Conservation (phyloP, 1,140 invertebrate species). For the Ylistrum balloti region DNA sequence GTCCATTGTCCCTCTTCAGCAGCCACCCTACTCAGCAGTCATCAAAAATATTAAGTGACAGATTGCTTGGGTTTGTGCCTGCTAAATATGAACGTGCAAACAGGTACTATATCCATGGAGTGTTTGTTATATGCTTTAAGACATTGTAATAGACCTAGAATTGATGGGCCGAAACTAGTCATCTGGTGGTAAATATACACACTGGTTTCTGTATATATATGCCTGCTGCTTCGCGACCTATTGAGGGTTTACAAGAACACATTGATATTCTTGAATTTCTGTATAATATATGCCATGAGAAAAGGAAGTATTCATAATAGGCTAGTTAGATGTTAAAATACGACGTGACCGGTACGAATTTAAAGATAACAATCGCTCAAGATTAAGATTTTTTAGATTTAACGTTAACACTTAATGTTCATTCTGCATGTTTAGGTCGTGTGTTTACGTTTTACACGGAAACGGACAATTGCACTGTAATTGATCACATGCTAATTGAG, state of each 20-base stretch:
- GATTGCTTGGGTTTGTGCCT: too few species aligned
- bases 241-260: neutral
- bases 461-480: too few species aligned
- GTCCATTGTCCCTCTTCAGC: too few species aligned
- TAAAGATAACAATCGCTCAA: neutral
- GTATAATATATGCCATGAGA: neutral
- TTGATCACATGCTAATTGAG: too few species aligned
- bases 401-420: too few species aligned
- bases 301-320: neutral
- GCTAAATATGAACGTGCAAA: neutral
- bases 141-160: constrained; percentile 2
- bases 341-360: neutral
- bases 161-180: neutral
- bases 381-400: neutral
- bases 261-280: neutral
- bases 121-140: neutral
- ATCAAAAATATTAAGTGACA: too few species aligned
- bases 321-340: constrained; percentile 20
- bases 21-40: too few species aligned
- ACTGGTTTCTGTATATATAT: neutral
- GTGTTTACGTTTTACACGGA: too few species aligned
- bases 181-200: neutral
- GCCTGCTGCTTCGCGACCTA: neutral
- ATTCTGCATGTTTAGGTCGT: too few species aligned
- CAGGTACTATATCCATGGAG: constrained; percentile 39